A percentile compares a stretch with the other conserved stretches of the same genome.
These are phyloP conservation scores for Poecilia latipinna DNA, from an alignment of 2,113 vertebrate genomes.

Conservation along the genomic window DNA sequence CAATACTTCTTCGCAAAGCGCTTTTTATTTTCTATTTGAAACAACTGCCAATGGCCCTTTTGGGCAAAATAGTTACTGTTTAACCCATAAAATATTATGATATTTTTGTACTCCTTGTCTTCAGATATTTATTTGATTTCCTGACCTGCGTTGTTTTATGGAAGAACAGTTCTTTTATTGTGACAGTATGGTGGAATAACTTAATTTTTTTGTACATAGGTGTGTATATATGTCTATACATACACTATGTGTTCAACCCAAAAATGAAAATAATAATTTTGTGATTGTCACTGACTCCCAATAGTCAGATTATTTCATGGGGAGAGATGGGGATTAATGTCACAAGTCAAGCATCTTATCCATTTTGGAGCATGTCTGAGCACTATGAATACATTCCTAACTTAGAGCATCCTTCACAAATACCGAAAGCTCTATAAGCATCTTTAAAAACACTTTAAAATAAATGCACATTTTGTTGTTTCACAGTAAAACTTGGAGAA, in stretches of 20 bases:
- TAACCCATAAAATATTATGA: constrained; percentile 54
- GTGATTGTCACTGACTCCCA: constrained; percentile 64
- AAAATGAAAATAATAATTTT: constrained; percentile 62
- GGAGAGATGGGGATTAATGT: constrained; percentile 1
- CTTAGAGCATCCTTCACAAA: background rate
- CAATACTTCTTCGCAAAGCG: constrained; percentile 33
- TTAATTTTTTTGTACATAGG: constrained; percentile 62
- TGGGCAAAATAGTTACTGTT: constrained; percentile 48
- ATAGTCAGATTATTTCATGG: constrained; percentile 49
- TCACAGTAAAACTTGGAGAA: background rate
- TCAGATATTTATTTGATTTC: constrained; percentile 68
- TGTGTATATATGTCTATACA: constrained; percentile 43
- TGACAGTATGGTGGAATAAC: constrained; percentile 32
- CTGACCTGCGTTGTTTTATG: constrained; percentile 41
- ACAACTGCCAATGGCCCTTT: constrained; percentile 72
- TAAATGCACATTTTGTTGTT: background rate
- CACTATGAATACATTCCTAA: constrained; percentile 29
- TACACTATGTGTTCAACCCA: constrained; percentile 55
- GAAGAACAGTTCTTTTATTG: constrained; percentile 26
- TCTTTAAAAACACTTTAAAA: background rate
- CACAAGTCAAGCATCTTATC: constrained; percentile 25
- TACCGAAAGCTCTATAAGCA: background rate
- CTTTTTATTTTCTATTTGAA: constrained; percentile 31
- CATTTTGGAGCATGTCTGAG: constrained; percentile 24
- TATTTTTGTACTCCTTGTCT: constrained; percentile 75